Percentiles rank a stretch among this genome's conserved stretches.
Conservation (phyloP, 2,888 invertebrate species). For the Bugulina stolonifera region DNA sequence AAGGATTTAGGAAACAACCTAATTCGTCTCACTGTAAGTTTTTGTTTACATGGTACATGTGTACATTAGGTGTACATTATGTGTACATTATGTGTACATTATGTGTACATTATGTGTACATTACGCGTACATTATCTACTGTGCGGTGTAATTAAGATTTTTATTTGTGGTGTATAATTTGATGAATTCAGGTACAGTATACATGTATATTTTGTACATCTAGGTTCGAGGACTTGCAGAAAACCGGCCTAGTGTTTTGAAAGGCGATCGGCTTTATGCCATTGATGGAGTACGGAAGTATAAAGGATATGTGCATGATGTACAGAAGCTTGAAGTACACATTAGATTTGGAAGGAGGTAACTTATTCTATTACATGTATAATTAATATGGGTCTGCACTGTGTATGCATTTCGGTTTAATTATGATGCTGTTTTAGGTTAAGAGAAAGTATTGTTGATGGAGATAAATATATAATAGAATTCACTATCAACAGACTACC, state of each 20-base stretch:
- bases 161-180: too few relatives aligned
- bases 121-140: not conserved
- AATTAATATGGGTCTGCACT: too few relatives aligned
- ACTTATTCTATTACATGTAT: too few relatives aligned
- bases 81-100: not conserved
- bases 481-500: slow-evolving; percentile 42
- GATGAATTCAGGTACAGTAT: too few relatives aligned
- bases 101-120: too few relatives aligned
- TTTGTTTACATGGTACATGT: not conserved
- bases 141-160: not conserved
- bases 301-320: slow-evolving; percentile 42
- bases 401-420: too few relatives aligned
- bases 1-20: slow-evolving; percentile 13
- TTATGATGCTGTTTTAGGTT: slow-evolving; percentile 34
- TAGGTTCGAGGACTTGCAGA: slow-evolving; percentile 45
- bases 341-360: slow-evolving; percentile 41
- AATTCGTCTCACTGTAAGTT: not conserved
- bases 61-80: not conserved
- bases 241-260: slow-evolving; percentile 44
- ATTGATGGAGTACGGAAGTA: slow-evolving; percentile 37
- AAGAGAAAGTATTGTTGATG: slow-evolving; percentile 33
- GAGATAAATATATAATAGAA: slow-evolving; percentile 39
- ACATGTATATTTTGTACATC: not conserved
- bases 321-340: slow-evolving; percentile 35
- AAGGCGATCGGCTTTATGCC: slow-evolving; percentile 40